A percentile compares a stretch with the other conserved stretches of the same genome.
phyloP scores from a whole-genome alignment of 2,113 vertebrate species.

The Callospermophilus lateralis region DNA sequence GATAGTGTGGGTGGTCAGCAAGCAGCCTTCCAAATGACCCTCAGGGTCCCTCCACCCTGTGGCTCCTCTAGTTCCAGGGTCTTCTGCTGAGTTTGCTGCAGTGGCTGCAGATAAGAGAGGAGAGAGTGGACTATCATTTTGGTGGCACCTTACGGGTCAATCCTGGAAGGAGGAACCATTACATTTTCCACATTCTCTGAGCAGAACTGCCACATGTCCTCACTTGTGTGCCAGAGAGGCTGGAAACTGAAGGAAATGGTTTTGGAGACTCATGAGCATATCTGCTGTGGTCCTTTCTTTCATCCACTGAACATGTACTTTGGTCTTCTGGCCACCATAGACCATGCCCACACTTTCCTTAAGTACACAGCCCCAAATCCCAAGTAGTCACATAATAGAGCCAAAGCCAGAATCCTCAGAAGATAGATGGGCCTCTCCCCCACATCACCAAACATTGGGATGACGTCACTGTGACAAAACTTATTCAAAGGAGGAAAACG shows the following conservation, averaged over 20 bases:
- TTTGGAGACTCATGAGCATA: not conserved
- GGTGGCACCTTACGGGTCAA: not conserved
- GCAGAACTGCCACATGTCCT: not conserved
- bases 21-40: not conserved
- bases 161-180: not conserved
- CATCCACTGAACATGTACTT: not conserved
- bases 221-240: not conserved
- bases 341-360: not conserved
- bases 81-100: not conserved
- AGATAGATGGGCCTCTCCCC: not conserved
- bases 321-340: not conserved
- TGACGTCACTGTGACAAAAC: not conserved
- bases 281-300: not conserved
- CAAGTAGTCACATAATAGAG: not conserved
- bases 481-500: not conserved
- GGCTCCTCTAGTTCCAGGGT: not conserved
- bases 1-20: accelerated
- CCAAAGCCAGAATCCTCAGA: not conserved
- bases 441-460: too few relatives aligned
- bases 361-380: accelerated
- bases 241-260: not conserved
- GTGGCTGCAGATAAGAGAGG: not conserved
- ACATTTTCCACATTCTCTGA: not conserved
- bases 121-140: too few relatives aligned
- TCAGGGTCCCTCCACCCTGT: too few relatives aligned